These are phyloP conservation scores for Dynastes grantii DNA, from an alignment of 2,888 invertebrate species.

Conservation along the genomic window DNA sequence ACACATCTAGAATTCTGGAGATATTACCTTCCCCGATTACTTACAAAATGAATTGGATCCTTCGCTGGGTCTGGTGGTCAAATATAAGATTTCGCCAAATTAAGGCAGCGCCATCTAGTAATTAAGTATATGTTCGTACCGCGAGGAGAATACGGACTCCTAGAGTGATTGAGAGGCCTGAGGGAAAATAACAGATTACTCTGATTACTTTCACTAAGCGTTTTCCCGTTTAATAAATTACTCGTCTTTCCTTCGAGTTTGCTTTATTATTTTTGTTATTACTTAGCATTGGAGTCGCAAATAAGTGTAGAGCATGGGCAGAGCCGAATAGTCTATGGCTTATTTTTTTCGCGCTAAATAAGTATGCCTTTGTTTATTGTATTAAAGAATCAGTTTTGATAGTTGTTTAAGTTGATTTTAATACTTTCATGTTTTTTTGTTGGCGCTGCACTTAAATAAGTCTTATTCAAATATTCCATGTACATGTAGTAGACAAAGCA, in stretches of 20 bases:
- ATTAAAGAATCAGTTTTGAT: background rate
- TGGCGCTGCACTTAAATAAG: too few species aligned
- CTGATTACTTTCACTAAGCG: conserved; percentile 1
- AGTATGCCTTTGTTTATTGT: background rate
- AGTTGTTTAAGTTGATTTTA: background rate
- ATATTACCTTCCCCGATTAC: too few species aligned
- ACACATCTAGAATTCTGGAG: too few species aligned
- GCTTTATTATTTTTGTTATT: background rate
- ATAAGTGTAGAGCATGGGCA: background rate
- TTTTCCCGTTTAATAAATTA: background rate
- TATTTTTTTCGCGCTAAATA: background rate
- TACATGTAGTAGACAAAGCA: too few species aligned
- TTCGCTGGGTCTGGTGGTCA: background rate
- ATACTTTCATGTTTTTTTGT: too few species aligned
- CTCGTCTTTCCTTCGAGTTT: background rate
- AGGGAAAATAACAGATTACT: conserved; percentile 2
- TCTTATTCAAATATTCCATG: too few species aligned
- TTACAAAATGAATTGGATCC: too few species aligned
- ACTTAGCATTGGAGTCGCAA: background rate
- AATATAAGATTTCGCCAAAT: background rate
- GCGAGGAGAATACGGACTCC: background rate
- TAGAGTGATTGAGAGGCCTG: background rate
- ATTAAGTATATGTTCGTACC: background rate
- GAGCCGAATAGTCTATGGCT: background rate
- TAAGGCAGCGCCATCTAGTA: background rate